Evolutionary conservation across 2,797 vertebrate species (phyloP), one percentile per base, ranked within the genome.

Genomic region (Myotis daubentonii): DNA sequence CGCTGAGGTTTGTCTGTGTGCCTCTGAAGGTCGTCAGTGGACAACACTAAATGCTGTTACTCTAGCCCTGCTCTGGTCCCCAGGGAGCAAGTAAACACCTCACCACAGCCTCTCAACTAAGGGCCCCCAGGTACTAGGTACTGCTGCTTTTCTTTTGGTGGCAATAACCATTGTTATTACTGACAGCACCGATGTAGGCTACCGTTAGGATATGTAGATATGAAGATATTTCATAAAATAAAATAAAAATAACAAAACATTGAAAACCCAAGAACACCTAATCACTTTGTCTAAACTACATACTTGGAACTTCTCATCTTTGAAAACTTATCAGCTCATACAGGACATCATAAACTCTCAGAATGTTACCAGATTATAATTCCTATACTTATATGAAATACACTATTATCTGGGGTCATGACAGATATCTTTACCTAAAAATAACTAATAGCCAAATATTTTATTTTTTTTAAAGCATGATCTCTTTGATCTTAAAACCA

Each of bases 381-480:
- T 81, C 62, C 15, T 68, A 68, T 57, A 84, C 23, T 71, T 87
- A 68, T 3, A 41, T 41, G 78, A 94, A 75, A 25, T 30, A 6
- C 1, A 51, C 57, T 75, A 76, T 71, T 84, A 75, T 47, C n/a
- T 93, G 68, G 38, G 33, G 25, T 94, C 71, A 66, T 10, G 6
- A 60, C 57, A 66, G 51, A 76, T 41, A 94, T 81, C 53, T 94
- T 89, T 71, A 89, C 79, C 68, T 72, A 68, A 87, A 89, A 91
- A 87, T 66, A 87, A 80, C 28, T 33, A 75, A 47, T 6, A 80
- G 16, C 2, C 57, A 83, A 89, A 93, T 22, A 88, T 65, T 84
- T 85, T 53, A 8, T 89, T 91, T 95, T 91, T 95, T 88, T 86
- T 92, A 96, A 97, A 96, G 76, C 6, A 90, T 93, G 86, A 95